A percentile compares a stretch with the other conserved stretches of the same genome.
Evolutionary conservation across 2,888 invertebrate species (phyloP).

Genomic region (Seira ritae): DNA sequence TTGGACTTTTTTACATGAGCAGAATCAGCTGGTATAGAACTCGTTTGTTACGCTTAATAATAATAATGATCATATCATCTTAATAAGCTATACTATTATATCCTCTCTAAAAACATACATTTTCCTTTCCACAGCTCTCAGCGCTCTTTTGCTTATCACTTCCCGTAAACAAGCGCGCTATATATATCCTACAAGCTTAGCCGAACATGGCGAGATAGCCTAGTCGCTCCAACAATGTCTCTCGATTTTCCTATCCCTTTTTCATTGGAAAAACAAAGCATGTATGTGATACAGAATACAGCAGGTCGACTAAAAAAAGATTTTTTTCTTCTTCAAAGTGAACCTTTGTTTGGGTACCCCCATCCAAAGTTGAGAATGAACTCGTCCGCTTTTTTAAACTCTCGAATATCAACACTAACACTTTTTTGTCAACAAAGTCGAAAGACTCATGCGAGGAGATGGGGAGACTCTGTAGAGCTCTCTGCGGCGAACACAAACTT

Average conservation of each 20-base stretch:
- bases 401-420: conserved; percentile 4
- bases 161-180: too few species aligned
- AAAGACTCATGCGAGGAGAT: too few species aligned
- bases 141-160: too few species aligned
- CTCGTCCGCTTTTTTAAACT: background rate
- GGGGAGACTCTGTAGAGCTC: too few species aligned
- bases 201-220: too few species aligned
- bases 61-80: too few species aligned
- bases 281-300: background rate
- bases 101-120: too few species aligned
- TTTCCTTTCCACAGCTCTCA: too few species aligned
- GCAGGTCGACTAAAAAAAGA: background rate
- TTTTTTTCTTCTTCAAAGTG: background rate
- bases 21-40: background rate
- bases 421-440: conserved; percentile 14
- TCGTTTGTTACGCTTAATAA: too few species aligned
- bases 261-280: conserved; percentile 3
- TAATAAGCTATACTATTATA: too few species aligned
- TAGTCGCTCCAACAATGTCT: too few species aligned
- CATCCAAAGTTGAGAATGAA: background rate
- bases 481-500: background rate
- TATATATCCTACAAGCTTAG: too few species aligned
- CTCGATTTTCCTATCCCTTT: background rate
- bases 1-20: background rate
- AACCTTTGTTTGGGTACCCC: background rate